Conservation (phyloP, 2,113 vertebrate genomes). For the Peromyscus leucopus region DNA sequence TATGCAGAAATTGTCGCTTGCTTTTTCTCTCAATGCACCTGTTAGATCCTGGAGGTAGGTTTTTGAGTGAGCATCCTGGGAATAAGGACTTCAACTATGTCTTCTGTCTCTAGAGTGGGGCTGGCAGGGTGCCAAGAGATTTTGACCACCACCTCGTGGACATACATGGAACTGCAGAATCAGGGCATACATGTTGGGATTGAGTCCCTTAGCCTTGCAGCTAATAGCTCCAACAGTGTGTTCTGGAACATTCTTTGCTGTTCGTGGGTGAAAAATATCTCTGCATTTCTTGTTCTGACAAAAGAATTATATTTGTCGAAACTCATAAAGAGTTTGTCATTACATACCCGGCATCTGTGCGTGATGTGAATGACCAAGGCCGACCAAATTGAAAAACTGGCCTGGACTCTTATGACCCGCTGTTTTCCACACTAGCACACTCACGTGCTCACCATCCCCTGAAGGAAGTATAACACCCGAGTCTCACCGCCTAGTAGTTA, state of each 20-base stretch:
- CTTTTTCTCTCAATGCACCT: neutral
- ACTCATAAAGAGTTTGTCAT: neutral
- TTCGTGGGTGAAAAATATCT: neutral
- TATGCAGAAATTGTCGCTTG: neutral
- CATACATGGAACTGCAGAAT: neutral
- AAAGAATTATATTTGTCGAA: neutral
- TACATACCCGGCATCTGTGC: neutral
- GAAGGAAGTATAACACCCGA: neutral
- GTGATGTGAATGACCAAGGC: neutral
- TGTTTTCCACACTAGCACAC: neutral
- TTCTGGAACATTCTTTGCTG: neutral
- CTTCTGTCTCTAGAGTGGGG: accelerated
- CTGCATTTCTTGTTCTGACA: neutral
- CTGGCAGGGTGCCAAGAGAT: neutral
- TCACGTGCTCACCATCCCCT: neutral
- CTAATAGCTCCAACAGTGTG: neutral
- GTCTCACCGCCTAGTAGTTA: constrained; percentile 23
- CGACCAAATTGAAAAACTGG: neutral
- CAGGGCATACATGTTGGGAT: too few species aligned
- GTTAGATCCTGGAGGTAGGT: neutral
- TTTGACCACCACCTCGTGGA: neutral
- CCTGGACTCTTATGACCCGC: neutral
- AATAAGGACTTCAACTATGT: neutral
- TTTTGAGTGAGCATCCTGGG: too few species aligned
- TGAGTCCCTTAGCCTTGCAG: neutral